Evolutionary conservation across 2,113 vertebrate species (phyloP).

Genomic region (Alaudala cheleensis): DNA sequence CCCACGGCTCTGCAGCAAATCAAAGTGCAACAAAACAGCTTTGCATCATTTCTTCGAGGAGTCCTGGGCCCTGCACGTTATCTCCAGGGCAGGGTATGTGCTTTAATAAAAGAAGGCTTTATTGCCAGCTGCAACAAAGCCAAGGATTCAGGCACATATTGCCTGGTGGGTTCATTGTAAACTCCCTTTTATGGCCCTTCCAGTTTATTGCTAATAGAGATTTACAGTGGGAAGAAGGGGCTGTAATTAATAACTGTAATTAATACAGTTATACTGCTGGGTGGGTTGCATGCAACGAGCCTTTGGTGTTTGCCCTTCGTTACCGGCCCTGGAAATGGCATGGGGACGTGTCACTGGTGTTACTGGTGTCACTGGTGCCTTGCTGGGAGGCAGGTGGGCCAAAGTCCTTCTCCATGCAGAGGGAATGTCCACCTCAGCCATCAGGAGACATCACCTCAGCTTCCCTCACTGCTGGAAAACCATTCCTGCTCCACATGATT

Average conservation of each 20-base stretch:
- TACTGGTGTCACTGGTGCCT: neutral
- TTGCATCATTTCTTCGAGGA: constrained; percentile 25
- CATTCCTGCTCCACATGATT: neutral
- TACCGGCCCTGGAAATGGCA: neutral
- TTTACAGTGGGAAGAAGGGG: constrained; percentile 54
- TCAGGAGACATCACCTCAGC: neutral
- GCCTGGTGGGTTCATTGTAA: constrained; percentile 3
- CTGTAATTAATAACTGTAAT: neutral
- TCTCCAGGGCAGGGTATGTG: constrained; percentile 51
- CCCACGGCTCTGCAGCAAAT: neutral
- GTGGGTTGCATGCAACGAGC: neutral
- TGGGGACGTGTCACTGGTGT: neutral
- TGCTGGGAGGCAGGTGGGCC: neutral
- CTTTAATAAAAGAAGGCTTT: constrained; percentile 47
- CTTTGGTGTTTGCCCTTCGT: neutral
- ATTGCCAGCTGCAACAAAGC: constrained; percentile 39
- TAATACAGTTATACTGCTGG: constrained; percentile 7
- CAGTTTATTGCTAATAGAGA: constrained; percentile 39
- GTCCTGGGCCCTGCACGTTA: constrained; percentile 38
- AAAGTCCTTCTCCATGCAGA: neutral
- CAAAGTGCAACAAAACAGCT: constrained; percentile 10
- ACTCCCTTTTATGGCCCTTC: constrained; percentile 30
- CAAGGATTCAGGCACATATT: neutral
- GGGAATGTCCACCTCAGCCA: neutral
- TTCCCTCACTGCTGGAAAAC: neutral